Base-by-base conservation (phyloP, 1,140 invertebrate genomes). In the Calosoma granatense region DNA sequence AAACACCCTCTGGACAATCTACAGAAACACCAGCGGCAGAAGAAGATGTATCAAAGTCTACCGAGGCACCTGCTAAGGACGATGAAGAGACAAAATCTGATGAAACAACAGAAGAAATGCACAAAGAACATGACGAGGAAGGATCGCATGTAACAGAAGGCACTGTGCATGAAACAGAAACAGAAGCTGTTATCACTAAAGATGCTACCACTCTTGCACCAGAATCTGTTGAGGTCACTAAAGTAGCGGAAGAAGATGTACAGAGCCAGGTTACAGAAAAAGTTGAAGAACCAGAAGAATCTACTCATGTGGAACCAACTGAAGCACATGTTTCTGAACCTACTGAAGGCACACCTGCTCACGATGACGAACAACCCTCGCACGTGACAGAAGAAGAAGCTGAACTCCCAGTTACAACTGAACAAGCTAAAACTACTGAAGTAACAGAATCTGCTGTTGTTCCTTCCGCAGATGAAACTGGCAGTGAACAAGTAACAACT, bases 291-390 rank as follows among this genome's bases (percentile, higher is more conserved):
- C 12, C 62, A 51, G 60, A 63, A 58, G 20, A 57, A 47, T n/a
- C n/a, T n/a, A 53, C n/a, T n/a, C n/a, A n/a, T n/a, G n/a, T n/a
- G n/a, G n/a, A 60, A 64, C 20, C 63, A 54, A 59, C 59, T 39
- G 60, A 69, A 47, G 57, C 60, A 57, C 58, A 60, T n/a, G 14
- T 58, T 55, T 54, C 55, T 20, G 22, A 56, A n/a, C 14, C 57
- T 39, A 39, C 41, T 14, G 17, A 22, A 23, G 43, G 3, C 26
- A 57, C 59, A 56, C 30, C 26, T 23, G 56, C 59, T 36, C 23
- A 58, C 43, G 56, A 65, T 59, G 59, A 60, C 53, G 64, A 58
- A 64, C 61, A 64, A 57, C 55, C 52, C 36, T 22, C 15, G 61
- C 60, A 21, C 58, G 64, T 58, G 39, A 43, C 56, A 22, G 12